A percentile compares a stretch with the other conserved stretches of the same genome.
Conservation (phyloP, 1,140 invertebrate genomes). For the Episyrphus balteatus region DNA sequence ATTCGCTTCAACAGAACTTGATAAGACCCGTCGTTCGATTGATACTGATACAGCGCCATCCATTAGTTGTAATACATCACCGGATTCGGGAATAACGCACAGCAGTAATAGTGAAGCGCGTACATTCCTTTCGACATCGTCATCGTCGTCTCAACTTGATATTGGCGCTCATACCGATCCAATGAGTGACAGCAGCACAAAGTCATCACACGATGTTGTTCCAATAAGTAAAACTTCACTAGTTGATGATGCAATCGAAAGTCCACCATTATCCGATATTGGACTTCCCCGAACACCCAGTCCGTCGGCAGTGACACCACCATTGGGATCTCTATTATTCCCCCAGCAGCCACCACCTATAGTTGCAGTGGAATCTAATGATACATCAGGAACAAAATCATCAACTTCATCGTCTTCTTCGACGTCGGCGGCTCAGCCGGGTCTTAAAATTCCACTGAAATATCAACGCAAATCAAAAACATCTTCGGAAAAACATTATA, state of each 20-base stretch:
- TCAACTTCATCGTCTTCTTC: not conserved
- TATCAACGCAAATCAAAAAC: slow-evolving; percentile 51
- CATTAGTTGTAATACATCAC: slow-evolving; percentile 56
- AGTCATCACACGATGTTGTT: slow-evolving; percentile 16
- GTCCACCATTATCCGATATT: slow-evolving; percentile 42
- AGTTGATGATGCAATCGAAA: slow-evolving; percentile 33
- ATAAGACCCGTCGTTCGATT: slow-evolving; percentile 60
- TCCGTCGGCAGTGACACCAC: slow-evolving; percentile 46
- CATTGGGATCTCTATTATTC: slow-evolving; percentile 17
- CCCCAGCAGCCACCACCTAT: slow-evolving; percentile 3
- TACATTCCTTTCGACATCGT: slow-evolving; percentile 41
- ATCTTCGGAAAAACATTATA: slow-evolving; percentile 53
- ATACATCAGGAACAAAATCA: not conserved
- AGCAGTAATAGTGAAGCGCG: slow-evolving; percentile 43
- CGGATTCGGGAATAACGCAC: slow-evolving; percentile 59
- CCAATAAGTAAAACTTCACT: slow-evolving; percentile 25
- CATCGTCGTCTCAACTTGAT: slow-evolving; percentile 30
- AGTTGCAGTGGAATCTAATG: slow-evolving; percentile 1
- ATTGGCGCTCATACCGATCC: slow-evolving; percentile 24
- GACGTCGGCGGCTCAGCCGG: too few relatives aligned
- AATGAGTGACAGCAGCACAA: slow-evolving; percentile 30
- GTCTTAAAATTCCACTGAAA: slow-evolving; percentile 40
- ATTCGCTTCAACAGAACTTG: slow-evolving; percentile 73
- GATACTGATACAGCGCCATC: slow-evolving; percentile 45
- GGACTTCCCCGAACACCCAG: slow-evolving; percentile 57